These are phyloP conservation scores for Hemiscyllium ocellatum DNA, from an alignment of 2,113 vertebrate genomes.

Conservation along the genomic window DNA sequence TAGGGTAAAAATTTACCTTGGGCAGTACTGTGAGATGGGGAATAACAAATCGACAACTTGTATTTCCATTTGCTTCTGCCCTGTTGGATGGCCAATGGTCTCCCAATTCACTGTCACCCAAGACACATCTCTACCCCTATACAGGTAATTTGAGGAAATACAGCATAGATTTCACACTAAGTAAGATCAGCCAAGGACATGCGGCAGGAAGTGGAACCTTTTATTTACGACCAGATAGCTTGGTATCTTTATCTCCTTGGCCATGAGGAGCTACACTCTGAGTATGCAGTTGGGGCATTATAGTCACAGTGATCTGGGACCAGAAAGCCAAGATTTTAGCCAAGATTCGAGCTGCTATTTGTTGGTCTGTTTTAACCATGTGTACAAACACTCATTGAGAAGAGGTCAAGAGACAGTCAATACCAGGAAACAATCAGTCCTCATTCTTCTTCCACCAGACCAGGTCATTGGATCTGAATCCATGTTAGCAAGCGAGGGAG, in stretches of 20 bases:
- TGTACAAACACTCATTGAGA: not conserved
- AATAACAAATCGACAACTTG: not conserved
- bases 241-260: not conserved
- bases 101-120: not conserved
- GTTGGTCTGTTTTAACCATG: not conserved
- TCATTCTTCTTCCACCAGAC: not conserved
- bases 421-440: not conserved
- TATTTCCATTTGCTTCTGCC: not conserved
- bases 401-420: not conserved
- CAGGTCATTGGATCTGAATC: not conserved
- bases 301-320: not conserved
- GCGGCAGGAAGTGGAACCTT: not conserved
- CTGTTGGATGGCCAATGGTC: not conserved
- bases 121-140: not conserved
- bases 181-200: not conserved
- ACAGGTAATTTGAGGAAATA: not conserved
- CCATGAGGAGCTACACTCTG: not conserved
- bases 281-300: not conserved
- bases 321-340: not conserved
- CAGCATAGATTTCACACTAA: not conserved
- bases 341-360: not conserved
- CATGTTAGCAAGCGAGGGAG: not conserved
- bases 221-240: not conserved
- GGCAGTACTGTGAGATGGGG: not conserved
- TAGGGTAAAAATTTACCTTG: not conserved